phyloP scores from a whole-genome alignment of 2,888 invertebrate genomes.

The Pheosia tremula region DNA sequence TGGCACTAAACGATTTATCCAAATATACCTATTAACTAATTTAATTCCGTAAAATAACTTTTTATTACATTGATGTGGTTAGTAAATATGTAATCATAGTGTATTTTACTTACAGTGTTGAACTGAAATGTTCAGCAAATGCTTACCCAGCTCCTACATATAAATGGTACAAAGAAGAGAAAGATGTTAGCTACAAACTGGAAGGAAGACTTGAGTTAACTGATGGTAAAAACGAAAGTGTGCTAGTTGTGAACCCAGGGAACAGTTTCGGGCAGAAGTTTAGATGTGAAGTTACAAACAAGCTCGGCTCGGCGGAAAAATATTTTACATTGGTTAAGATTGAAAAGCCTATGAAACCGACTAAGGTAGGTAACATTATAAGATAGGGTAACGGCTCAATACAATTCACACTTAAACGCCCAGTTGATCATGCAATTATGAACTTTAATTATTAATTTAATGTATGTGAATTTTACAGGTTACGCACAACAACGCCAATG shows the following conservation, averaged over 20 bases:
- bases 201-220: constrained; percentile 47
- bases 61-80: background rate
- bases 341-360: constrained; percentile 53
- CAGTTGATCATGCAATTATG: too few species aligned
- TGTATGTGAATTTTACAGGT: background rate
- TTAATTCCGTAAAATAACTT: too few species aligned
- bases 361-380: constrained; percentile 43
- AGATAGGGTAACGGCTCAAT: too few species aligned
- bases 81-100: too few species aligned
- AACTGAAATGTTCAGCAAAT: constrained; percentile 58
- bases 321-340: constrained; percentile 50
- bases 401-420: too few species aligned
- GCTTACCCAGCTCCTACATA: constrained; percentile 64
- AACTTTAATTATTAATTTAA: too few species aligned
- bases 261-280: constrained; percentile 54
- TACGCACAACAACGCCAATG: constrained; percentile 19
- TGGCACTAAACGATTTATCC: too few species aligned
- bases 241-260: background rate
- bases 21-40: too few species aligned
- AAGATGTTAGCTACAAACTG: constrained; percentile 45
- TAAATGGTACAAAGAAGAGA: constrained; percentile 60
- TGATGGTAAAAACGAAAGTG: constrained; percentile 38
- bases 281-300: constrained; percentile 61
- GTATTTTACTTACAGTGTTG: constrained; percentile 52
- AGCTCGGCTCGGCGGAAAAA: constrained; percentile 51